Conservation (phyloP, 2,888 invertebrate species). For the Mactromeris polynyma region DNA sequence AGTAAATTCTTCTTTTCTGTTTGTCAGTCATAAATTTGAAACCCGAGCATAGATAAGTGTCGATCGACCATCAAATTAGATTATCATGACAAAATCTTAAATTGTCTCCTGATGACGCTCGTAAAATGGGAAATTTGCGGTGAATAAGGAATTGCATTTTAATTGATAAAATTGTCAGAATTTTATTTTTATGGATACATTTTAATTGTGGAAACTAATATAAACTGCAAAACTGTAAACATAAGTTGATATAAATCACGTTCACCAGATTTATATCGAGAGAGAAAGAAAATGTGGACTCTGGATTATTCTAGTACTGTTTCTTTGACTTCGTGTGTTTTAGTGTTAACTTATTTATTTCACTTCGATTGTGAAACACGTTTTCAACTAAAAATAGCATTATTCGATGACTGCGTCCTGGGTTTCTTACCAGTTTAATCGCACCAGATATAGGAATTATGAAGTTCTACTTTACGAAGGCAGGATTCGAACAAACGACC, state of each 20-base stretch:
- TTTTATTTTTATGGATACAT: background rate
- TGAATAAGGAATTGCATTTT: conserved; percentile 50
- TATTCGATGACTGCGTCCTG: too few relatives aligned
- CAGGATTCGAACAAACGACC: too few relatives aligned
- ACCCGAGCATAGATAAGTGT: conserved; percentile 44
- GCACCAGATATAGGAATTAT: too few relatives aligned
- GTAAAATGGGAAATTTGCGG: conserved; percentile 56
- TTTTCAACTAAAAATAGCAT: too few relatives aligned
- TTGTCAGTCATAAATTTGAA: conserved; percentile 48
- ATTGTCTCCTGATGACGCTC: background rate
- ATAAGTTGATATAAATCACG: background rate
- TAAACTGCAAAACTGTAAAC: background rate
- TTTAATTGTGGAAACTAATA: conserved; percentile 11
- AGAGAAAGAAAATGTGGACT: background rate
- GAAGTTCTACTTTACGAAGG: too few relatives aligned
- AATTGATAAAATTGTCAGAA: conserved; percentile 50
- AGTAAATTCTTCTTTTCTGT: conserved; percentile 9
- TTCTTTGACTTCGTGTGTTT: background rate
- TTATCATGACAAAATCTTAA: conserved; percentile 39
- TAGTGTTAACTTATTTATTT: too few relatives aligned
- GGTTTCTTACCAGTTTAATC: too few relatives aligned
- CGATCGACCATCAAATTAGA: conserved; percentile 28
- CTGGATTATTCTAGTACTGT: background rate
- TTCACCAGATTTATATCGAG: background rate
- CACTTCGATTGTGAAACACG: too few relatives aligned